Evolutionary conservation across 2,888 invertebrate genomes (phyloP).

Genomic region (Acleris literana): DNA sequence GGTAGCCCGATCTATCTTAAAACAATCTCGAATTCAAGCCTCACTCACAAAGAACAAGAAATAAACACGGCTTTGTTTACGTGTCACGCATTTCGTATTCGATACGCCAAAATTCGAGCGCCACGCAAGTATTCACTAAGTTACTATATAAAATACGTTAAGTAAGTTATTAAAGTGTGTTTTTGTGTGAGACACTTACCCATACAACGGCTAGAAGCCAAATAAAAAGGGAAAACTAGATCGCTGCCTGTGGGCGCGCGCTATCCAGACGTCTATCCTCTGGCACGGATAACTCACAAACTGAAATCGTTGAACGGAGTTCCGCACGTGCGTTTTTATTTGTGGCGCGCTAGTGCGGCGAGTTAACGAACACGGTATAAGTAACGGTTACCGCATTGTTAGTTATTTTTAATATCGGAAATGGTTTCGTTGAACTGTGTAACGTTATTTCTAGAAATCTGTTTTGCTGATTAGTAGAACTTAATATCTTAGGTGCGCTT

Average conservation of each 20-base stretch:
- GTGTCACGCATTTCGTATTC: conserved; percentile 28
- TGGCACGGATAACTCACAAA: conserved; percentile 64
- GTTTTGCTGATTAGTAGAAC: too few species aligned
- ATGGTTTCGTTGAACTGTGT: too few species aligned
- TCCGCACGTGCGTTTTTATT: conserved; percentile 65
- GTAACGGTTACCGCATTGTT: background rate
- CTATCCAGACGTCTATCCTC: conserved; percentile 65
- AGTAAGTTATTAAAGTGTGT: background rate
- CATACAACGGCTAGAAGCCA: conserved; percentile 85
- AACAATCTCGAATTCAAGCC: background rate
- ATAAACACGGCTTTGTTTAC: conserved; percentile 34
- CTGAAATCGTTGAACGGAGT: conserved; percentile 66
- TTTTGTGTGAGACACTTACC: conserved; percentile 61
- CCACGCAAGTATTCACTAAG: background rate
- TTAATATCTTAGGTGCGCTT: too few species aligned
- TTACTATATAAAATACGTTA: background rate
- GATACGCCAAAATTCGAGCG: background rate
- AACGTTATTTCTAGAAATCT: too few species aligned
- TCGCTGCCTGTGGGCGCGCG: conserved; percentile 70
- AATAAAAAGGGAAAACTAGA: conserved; percentile 82
- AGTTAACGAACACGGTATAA: conserved; percentile 37
- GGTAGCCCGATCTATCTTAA: background rate
- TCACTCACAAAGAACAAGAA: conserved; percentile 21
- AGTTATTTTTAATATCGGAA: too few species aligned
- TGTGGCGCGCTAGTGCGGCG: conserved; percentile 41